These are phyloP conservation scores for Diadumene lineata DNA, from an alignment of 92 coral and sea anemone genomes.

Conservation along the genomic window DNA sequence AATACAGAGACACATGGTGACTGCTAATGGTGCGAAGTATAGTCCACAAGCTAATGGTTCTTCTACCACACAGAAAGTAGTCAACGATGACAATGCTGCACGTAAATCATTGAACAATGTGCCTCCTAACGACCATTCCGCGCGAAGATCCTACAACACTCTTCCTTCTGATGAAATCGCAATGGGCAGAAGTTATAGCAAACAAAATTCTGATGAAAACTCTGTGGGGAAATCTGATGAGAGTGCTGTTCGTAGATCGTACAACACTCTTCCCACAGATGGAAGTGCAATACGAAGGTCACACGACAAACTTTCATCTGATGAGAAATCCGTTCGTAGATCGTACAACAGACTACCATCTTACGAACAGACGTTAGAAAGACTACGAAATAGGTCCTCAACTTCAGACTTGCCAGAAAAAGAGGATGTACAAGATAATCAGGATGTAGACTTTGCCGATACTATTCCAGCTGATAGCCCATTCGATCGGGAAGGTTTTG, in stretches of 20 bases:
- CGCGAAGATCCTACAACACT: background rate
- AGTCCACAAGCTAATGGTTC: background rate
- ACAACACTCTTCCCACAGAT: too few species aligned
- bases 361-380: constrained; percentile 50
- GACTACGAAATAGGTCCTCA: constrained; percentile 37
- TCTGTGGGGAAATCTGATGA: too few species aligned
- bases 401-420: constrained; percentile 10
- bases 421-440: constrained; percentile 22
- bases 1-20: constrained; percentile 40
- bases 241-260: too few species aligned
- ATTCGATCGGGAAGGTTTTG: constrained; percentile 87
- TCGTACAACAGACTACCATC: constrained; percentile 33
- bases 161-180: constrained; percentile 52
- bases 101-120: constrained; percentile 1
- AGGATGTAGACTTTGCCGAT: constrained; percentile 55
- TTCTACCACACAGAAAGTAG: constrained; percentile 35
- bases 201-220: too few species aligned
- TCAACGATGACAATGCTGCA: background rate
- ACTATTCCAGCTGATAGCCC: constrained; percentile 59
- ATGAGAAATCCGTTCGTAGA: background rate
- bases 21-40: background rate
- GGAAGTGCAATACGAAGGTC: too few species aligned
- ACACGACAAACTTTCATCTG: too few species aligned
- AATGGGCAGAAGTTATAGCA: too few species aligned
- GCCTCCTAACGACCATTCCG: constrained; percentile 45